These are phyloP conservation scores for Parelbella ahira DNA, from an alignment of 2,888 invertebrate genomes.

Conservation along the genomic window DNA sequence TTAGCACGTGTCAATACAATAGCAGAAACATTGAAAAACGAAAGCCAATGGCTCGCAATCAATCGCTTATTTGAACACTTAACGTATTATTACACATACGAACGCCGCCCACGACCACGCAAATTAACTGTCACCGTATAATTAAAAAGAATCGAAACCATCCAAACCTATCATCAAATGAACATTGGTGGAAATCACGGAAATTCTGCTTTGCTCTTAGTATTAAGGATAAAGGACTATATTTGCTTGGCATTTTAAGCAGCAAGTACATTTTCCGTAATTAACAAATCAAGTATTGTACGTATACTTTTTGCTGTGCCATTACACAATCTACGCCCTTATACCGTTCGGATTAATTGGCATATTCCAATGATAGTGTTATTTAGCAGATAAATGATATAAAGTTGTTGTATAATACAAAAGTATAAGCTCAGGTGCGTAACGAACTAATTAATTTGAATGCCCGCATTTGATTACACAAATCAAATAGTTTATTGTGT, in stretches of 20 bases:
- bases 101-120: constrained; percentile 39
- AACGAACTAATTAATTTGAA: constrained; percentile 78
- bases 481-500: constrained; percentile 73
- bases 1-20: constrained; percentile 15
- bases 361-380: too few species aligned
- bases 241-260: too few species aligned
- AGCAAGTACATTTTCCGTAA: too few species aligned
- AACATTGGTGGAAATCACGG: constrained; percentile 8
- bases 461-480: constrained; percentile 80
- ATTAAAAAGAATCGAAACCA: constrained; percentile 49
- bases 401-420: constrained; percentile 42
- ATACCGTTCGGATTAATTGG: too few species aligned
- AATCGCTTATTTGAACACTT: constrained; percentile 30
- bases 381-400: too few species aligned
- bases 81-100: constrained; percentile 47
- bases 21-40: constrained; percentile 20
- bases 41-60: constrained; percentile 36
- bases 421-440: constrained; percentile 75
- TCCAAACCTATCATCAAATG: constrained; percentile 42
- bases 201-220: too few species aligned
- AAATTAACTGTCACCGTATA: constrained; percentile 44
- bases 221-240: too few species aligned
- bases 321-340: neutral
- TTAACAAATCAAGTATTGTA: too few species aligned
- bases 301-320: neutral